Evolutionary conservation across 2,888 invertebrate species (phyloP), one percentile per base, ranked within the genome.

Genomic region (Ommatoiulus sabulosus): DNA sequence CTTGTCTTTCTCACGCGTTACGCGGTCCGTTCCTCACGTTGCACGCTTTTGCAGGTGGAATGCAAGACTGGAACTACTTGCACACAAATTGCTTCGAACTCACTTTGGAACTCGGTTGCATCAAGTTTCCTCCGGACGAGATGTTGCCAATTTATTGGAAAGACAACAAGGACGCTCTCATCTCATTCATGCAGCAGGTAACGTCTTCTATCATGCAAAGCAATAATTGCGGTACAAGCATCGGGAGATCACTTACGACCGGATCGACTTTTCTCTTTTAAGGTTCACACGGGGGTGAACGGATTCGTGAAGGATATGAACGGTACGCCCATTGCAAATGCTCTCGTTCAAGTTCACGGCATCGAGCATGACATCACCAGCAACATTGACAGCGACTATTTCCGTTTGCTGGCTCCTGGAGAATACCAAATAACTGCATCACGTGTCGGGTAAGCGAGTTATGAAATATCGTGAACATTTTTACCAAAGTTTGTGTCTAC

Each of bases 21-120:
- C 46, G 46, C 52, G 15, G 52, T 15, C 15, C 15, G 3, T 12
- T 57, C 15, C 3, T 57, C 52, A 6, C 52, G 3, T 57, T 15
- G 10, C 15, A 3, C 6, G 10, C 52, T 3, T 6, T 17, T 84
- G 4, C 95, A 4, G 99, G 99, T 0, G 99, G 99, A 8, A 99
- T 99, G 99, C 99, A 99, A 93, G 99, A 99, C 93, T 99, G 98
- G 96, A 99, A 98, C 93, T 99, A 99, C 92, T 92, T 98, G 0
- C 94, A 96, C 91, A 96, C 97, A 2, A 97, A 97, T 91, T 97
- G 97, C 91, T 96, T 98, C 94, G 99, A 99, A 93, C 93, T 99
- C 3, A 99, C 99, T 0, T 92, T 99, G 8, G 99, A 99, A 93
- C 93, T 99, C 90, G 97, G 98, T 35, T 99, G 99, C 93, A 95